Percentiles rank a stretch among this genome's conserved stretches.
Evolutionary conservation across 2,797 vertebrate genomes (phyloP).

Genomic region (Balearica regulorum): DNA sequence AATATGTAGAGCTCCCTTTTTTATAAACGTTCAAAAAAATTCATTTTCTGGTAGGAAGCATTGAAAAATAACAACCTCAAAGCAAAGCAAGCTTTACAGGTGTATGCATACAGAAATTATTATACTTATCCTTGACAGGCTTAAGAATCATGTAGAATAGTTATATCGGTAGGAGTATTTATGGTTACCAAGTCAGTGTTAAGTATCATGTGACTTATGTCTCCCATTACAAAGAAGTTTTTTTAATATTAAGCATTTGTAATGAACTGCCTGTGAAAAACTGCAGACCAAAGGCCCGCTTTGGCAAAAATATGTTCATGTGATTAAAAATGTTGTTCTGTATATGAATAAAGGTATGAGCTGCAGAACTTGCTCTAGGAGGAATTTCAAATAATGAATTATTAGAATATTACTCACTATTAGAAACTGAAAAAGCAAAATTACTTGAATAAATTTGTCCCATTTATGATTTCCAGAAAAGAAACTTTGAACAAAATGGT

Average conservation of each 20-base stretch:
- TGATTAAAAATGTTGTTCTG: neutral
- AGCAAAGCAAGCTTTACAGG: neutral
- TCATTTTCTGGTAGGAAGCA: neutral
- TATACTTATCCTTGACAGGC: neutral
- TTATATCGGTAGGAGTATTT: neutral
- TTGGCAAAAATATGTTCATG: neutral
- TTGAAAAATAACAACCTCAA: neutral
- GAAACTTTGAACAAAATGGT: neutral
- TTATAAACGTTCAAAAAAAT: neutral
- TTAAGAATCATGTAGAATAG: neutral
- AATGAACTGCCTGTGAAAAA: neutral
- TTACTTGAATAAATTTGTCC: neutral
- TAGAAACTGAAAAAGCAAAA: neutral
- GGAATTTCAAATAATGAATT: neutral
- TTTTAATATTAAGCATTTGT: neutral
- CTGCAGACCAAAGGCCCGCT: neutral
- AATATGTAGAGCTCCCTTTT: neutral
- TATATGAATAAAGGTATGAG: neutral
- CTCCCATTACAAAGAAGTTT: neutral
- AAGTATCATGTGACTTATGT: neutral
- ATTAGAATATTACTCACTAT: neutral
- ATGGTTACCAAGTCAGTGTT: neutral
- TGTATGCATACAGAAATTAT: neutral
- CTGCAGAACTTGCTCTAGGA: neutral
- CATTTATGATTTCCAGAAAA: neutral